Base-by-base conservation (phyloP, 2,888 invertebrate genomes). In the Orthosia cruda region DNA sequence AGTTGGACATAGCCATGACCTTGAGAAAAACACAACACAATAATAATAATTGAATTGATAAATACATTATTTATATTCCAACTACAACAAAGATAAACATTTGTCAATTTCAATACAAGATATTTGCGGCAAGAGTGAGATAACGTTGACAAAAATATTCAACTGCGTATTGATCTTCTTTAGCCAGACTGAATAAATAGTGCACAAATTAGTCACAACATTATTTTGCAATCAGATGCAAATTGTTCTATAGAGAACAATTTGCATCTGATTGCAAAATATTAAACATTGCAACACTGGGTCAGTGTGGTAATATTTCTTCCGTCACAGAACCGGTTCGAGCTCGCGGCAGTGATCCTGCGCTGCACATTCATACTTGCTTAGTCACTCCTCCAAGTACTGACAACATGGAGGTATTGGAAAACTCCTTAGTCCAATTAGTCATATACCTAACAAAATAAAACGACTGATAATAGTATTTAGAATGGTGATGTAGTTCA, bases 241-340 rank as follows among this genome's bases (percentile, higher is more conserved):
- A n/a, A n/a, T n/a, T n/a, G n/a, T n/a, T n/a, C n/a, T n/a, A n/a
- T n/a, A n/a, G n/a, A 59, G 16, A 55, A 70, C 32, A 23, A 50
- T 61, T 57, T 74, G 18, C 55, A 58, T 65, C 58, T 57, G 18
- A 20, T 82, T 71, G 80, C 74, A 84, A 80, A 80, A 71, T 84
- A 74, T 68, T 26, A 80, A 77, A 75, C 71, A 76, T 69, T 47
- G 45, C 74, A 52, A 58, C 77, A 89, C 84, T 86, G 69, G 88
- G 88, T 81, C 84, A 89, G 68, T 84, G 84, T 70, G 80, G 74
- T 75, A 78, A 82, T 80, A 76, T 71, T 75, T 77, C 69, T 83
- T 84, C 80, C 71, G 77, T 74, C 80, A 73, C 54, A 77, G 70
- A 89, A 88, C 89, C 83, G 87, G 88, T 89, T 80, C 69, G 67